A percentile compares a stretch with the other conserved stretches of the same genome.
Evolutionary conservation across 2,113 vertebrate species (phyloP).

Genomic region (Solea senegalensis): DNA sequence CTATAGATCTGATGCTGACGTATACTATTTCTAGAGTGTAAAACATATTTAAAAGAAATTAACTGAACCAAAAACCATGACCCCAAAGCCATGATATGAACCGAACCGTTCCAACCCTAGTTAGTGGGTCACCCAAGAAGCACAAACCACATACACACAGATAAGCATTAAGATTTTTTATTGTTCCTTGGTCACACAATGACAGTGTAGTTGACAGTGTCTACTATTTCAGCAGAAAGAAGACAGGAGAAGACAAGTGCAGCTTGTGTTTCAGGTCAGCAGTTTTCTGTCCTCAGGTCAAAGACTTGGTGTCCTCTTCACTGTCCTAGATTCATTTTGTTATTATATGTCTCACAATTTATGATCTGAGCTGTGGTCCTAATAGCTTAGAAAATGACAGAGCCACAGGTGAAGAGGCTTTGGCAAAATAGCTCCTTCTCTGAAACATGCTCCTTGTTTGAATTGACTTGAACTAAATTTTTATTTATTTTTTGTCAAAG

Average conservation of each 20-base stretch:
- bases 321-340: slow-evolving; percentile 74
- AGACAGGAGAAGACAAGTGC: slow-evolving; percentile 86
- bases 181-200: slow-evolving; percentile 55
- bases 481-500: slow-evolving; percentile 45
- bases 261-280: slow-evolving; percentile 88
- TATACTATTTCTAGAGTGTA: too few species aligned
- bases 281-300: slow-evolving; percentile 82
- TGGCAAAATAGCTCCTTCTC: slow-evolving; percentile 31
- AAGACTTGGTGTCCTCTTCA: slow-evolving; percentile 77
- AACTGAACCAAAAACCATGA: too few species aligned
- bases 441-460: slow-evolving; percentile 16
- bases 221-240: slow-evolving; percentile 87
- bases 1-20: too few species aligned
- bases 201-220: slow-evolving; percentile 84
- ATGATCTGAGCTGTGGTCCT: slow-evolving; percentile 62
- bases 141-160: slow-evolving; percentile 18
- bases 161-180: slow-evolving; percentile 31
- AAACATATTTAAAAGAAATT: too few species aligned
- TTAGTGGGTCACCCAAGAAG: slow-evolving; percentile 38
- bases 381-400: slow-evolving; percentile 53
- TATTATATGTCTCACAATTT: slow-evolving; percentile 73
- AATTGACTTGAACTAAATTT: slow-evolving; percentile 26
- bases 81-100: too few species aligned
- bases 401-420: slow-evolving; percentile 68
- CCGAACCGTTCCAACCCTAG: neutral